These are phyloP conservation scores for Calypte anna DNA, from an alignment of 2,113 vertebrate genomes.

Conservation along the genomic window DNA sequence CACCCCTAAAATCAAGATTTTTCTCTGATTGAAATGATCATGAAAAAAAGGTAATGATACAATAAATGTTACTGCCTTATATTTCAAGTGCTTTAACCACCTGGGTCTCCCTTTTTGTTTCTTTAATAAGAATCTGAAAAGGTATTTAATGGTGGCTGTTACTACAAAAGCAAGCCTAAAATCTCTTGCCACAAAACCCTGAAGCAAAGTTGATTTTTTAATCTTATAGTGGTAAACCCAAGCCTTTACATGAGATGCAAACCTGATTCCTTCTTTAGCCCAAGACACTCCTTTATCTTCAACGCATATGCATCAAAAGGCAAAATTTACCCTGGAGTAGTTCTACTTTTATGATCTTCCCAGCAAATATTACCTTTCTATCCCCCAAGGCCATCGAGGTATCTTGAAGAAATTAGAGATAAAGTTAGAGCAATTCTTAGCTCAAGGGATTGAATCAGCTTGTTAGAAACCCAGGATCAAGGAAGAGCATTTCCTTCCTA, in stretches of 20 bases:
- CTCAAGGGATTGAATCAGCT: not conserved
- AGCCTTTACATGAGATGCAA: not conserved
- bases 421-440: slow-evolving; percentile 17
- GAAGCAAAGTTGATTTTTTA: slow-evolving; percentile 3
- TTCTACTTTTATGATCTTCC: slow-evolving; percentile 2
- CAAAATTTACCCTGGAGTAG: not conserved
- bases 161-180: not conserved
- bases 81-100: not conserved
- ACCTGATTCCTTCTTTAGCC: not conserved
- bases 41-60: not conserved
- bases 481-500: not conserved
- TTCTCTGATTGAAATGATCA: not conserved
- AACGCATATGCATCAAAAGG: not conserved
- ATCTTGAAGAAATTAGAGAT: slow-evolving; percentile 29
- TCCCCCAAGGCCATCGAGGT: not conserved
- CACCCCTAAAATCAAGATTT: not conserved
- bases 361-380: slow-evolving; percentile 22
- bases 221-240: slow-evolving; percentile 4
- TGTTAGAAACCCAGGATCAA: slow-evolving; percentile 12
- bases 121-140: not conserved
- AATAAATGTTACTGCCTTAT: not conserved
- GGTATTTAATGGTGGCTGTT: not conserved
- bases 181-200: not conserved
- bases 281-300: not conserved
- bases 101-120: not conserved